A percentile compares a stretch with the other conserved stretches of the same genome.
Evolutionary conservation across 2,797 vertebrate species (phyloP).

Genomic region (Masticophis lateralis): DNA sequence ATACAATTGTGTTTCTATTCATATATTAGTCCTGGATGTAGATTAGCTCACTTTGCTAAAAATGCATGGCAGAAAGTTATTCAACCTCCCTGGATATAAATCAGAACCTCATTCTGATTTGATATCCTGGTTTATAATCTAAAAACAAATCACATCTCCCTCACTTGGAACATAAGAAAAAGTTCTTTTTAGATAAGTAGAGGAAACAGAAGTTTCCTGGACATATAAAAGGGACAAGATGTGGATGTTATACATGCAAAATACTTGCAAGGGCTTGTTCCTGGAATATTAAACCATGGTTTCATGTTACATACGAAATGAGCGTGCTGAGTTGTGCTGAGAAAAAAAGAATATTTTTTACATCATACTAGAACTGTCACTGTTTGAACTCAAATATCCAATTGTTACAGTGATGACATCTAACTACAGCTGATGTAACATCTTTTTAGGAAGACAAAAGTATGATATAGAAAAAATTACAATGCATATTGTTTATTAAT

Average conservation of each 20-base stretch:
- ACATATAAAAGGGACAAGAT: not conserved
- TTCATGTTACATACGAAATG: not conserved
- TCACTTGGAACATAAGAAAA: not conserved
- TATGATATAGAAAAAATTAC: not conserved
- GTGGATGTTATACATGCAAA: not conserved
- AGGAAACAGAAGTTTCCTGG: not conserved
- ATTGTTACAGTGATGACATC: not conserved
- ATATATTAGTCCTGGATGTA: not conserved
- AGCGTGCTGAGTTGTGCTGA: not conserved
- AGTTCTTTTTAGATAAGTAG: not conserved
- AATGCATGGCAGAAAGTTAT: not conserved
- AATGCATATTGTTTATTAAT: not conserved
- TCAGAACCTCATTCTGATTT: not conserved
- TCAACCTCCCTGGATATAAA: not conserved
- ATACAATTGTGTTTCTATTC: not conserved
- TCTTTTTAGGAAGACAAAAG: not conserved
- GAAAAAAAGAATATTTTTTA: not conserved
- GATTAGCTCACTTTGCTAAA: not conserved
- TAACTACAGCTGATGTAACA: not conserved
- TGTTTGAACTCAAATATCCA: not conserved
- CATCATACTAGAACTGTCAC: not conserved
- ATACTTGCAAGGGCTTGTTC: not conserved
- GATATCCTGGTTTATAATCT: not conserved
- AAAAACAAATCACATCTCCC: not conserved
- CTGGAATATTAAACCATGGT: not conserved